phyloP scores from a whole-genome alignment of 37 sponge, comb jelly and placozoan species.

The Geodia barretti region DNA sequence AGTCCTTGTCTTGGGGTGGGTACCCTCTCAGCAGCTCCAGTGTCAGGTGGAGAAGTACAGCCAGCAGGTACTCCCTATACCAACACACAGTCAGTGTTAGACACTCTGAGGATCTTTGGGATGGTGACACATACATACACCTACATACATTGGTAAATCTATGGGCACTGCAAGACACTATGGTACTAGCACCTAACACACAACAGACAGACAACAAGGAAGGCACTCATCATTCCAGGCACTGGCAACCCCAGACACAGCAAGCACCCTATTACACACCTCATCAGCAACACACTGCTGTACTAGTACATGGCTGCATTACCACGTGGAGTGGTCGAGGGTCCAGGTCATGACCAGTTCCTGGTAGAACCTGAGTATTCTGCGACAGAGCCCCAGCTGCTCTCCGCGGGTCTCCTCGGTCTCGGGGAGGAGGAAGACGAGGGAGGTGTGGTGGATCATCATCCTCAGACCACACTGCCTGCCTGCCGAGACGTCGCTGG shows the following conservation, averaged over 20 bases:
- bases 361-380: slow-evolving; percentile 68
- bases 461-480: slow-evolving; percentile 71
- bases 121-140: too few relatives aligned
- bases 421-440: slow-evolving; percentile 51
- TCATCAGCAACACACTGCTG: neutral
- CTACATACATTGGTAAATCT: too few relatives aligned
- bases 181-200: too few relatives aligned
- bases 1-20: slow-evolving; percentile 34
- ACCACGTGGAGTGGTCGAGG: slow-evolving; percentile 62
- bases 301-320: neutral
- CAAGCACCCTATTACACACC: too few relatives aligned
- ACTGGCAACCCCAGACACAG: too few relatives aligned
- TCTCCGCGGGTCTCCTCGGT: neutral
- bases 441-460: slow-evolving; percentile 72
- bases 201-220: too few relatives aligned
- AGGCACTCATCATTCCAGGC: too few relatives aligned
- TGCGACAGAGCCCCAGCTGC: slow-evolving; percentile 58
- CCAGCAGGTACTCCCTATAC: slow-evolving; percentile 63
- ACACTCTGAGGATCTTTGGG: too few relatives aligned
- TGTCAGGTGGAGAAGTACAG: slow-evolving; percentile 66
- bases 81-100: too few relatives aligned
- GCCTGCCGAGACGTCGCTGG: slow-evolving; percentile 69
- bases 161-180: too few relatives aligned
- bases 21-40: slow-evolving; percentile 41
- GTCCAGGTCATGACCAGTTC: slow-evolving; percentile 50